Conservation (phyloP, 2,888 invertebrate genomes). For the Ectemnius cavifrons region DNA sequence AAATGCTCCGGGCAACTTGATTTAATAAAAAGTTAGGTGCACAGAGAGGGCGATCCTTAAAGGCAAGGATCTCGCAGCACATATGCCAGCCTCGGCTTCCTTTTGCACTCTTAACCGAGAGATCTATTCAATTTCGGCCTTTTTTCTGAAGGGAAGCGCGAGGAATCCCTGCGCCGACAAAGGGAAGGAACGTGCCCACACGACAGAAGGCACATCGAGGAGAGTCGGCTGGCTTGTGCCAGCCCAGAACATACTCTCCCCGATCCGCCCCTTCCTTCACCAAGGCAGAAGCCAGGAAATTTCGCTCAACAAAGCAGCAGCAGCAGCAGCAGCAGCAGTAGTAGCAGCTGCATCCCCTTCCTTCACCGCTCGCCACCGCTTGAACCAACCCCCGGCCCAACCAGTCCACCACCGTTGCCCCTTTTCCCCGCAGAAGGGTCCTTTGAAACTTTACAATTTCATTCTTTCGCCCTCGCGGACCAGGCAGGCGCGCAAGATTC, state of each 20-base stretch:
- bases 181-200: constrained; percentile 57
- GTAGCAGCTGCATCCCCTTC: too few relatives aligned
- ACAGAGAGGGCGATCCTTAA: constrained; percentile 4
- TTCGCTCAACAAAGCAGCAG: constrained; percentile 45
- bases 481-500: constrained; percentile 30
- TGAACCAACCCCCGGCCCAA: too few relatives aligned
- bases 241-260: too few relatives aligned
- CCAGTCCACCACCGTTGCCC: too few relatives aligned
- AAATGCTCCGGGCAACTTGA: too few relatives aligned
- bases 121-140: constrained; percentile 61
- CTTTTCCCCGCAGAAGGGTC: constrained; percentile 34
- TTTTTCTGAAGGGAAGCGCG: constrained; percentile 35
- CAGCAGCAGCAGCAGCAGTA: too few relatives aligned
- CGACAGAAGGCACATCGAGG: constrained; percentile 21
- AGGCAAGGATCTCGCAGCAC: not conserved
- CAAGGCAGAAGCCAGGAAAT: constrained; percentile 34
- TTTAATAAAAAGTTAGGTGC: too few relatives aligned
- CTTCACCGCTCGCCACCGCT: too few relatives aligned
- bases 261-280: not conserved
- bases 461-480: constrained; percentile 59
- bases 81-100: constrained; percentile 30
- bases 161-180: constrained; percentile 54
- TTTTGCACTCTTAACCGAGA: constrained; percentile 40
- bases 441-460: constrained; percentile 69
- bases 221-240: too few relatives aligned